Percentiles rank a stretch among this genome's conserved stretches.
These are phyloP conservation scores for Brotogeris chrysoptera DNA, from an alignment of 2,797 vertebrate genomes.

Conservation along the genomic window DNA sequence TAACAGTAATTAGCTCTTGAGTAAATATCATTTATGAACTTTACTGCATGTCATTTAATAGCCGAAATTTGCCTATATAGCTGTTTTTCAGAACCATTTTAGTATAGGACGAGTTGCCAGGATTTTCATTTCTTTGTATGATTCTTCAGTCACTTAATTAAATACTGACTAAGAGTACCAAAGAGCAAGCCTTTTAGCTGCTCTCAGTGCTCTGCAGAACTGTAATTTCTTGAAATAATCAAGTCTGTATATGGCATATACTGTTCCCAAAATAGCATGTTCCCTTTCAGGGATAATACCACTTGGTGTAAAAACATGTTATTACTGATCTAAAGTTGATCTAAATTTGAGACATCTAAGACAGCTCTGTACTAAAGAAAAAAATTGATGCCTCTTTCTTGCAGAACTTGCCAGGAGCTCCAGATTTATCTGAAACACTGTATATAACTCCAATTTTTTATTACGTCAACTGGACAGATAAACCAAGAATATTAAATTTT, in stretches of 20 bases:
- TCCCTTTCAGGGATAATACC: background rate
- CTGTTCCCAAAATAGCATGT: background rate
- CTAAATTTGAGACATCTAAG: background rate
- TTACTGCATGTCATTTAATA: background rate
- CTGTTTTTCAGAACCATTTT: background rate
- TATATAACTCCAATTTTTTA: background rate
- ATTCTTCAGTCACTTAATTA: background rate
- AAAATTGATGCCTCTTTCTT: background rate
- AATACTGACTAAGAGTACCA: background rate
- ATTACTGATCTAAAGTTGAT: background rate
- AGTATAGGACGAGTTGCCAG: background rate
- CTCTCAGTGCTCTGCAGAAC: background rate
- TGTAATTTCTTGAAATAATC: background rate
- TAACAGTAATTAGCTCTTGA: background rate
- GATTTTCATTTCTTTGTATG: background rate
- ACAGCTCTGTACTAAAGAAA: background rate
- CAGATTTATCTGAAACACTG: background rate
- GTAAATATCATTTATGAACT: background rate
- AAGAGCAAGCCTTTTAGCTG: background rate
- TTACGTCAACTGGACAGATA: background rate
- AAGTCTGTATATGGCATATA: background rate
- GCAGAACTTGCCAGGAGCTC: background rate
- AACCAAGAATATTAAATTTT: background rate
- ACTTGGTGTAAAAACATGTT: background rate
- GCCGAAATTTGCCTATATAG: background rate